Conservation (phyloP, 2,113 vertebrate species). For the Crotalus helleri region DNA sequence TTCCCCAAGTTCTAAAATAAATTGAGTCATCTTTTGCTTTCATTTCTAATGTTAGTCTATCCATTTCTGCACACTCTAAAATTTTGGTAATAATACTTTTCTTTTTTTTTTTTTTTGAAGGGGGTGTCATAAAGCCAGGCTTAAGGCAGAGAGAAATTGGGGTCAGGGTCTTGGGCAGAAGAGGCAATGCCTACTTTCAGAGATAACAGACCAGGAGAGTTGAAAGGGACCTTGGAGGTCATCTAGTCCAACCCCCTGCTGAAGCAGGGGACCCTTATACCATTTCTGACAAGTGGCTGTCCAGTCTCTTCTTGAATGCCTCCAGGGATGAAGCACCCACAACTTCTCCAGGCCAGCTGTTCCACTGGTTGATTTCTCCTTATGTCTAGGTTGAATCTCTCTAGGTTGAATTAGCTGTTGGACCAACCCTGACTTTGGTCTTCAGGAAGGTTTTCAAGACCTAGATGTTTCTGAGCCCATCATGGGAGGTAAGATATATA, state of each 20-base stretch:
- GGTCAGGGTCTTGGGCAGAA: neutral
- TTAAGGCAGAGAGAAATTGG: neutral
- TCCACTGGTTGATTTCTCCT: neutral
- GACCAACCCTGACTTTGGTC: neutral
- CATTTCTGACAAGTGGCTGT: neutral
- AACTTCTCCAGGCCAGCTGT: neutral
- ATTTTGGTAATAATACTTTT: too few species aligned
- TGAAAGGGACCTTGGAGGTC: neutral
- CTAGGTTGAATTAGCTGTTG: neutral
- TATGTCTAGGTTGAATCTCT: neutral
- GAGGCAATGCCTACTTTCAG: neutral
- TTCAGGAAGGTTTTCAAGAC: too few species aligned
- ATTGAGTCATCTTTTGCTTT: too few species aligned
- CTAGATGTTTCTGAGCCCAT: too few species aligned
- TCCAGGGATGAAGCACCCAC: neutral
- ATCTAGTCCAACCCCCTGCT: neutral
- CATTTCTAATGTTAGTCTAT: too few species aligned
- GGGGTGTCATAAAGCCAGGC: neutral
- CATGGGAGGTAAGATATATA: too few species aligned
- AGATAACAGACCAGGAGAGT: neutral
- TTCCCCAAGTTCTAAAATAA: too few species aligned
- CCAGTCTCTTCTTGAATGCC: neutral
- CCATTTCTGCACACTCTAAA: too few species aligned
- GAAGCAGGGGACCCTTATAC: neutral
- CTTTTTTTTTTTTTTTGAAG: neutral